Conservation (phyloP, 2,113 vertebrate genomes). For the Capreolus pygargus region DNA sequence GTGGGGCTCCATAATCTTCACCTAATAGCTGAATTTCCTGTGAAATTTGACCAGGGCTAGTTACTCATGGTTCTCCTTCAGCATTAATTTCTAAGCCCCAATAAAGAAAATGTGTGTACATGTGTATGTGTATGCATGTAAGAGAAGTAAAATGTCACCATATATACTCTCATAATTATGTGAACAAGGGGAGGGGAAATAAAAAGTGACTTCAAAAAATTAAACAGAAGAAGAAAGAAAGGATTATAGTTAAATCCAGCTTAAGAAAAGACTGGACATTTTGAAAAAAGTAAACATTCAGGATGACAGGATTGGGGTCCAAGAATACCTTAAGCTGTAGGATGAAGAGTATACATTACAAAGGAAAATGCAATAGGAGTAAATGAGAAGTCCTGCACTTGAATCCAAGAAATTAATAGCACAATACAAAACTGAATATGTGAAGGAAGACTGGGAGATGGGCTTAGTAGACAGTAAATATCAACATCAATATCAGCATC, state of each 20-base stretch:
- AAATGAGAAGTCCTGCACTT: too few species aligned
- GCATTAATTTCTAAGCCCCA: neutral
- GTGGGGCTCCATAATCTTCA: neutral
- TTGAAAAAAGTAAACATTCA: neutral
- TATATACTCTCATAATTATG: neutral
- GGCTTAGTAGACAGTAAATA: neutral
- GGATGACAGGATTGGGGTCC: neutral
- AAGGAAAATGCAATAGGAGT: neutral
- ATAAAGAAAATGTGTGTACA: neutral
- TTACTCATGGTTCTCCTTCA: neutral
- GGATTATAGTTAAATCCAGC: neutral
- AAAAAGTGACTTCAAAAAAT: neutral
- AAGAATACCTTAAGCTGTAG: too few species aligned
- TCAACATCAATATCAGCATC: neutral
- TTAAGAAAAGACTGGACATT: neutral
- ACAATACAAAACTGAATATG: neutral
- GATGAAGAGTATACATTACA: neutral
- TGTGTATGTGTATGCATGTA: neutral
- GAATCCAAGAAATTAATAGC: neutral
- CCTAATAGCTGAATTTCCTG: neutral
- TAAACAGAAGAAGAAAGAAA: neutral
- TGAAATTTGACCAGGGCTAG: neutral
- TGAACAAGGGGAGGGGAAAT: neutral
- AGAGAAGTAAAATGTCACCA: neutral
- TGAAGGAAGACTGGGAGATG: neutral